Evolutionary conservation across 2,113 vertebrate species (phyloP), one percentile per base, ranked within the genome.

Genomic region (Callopanchax toddi): DNA sequence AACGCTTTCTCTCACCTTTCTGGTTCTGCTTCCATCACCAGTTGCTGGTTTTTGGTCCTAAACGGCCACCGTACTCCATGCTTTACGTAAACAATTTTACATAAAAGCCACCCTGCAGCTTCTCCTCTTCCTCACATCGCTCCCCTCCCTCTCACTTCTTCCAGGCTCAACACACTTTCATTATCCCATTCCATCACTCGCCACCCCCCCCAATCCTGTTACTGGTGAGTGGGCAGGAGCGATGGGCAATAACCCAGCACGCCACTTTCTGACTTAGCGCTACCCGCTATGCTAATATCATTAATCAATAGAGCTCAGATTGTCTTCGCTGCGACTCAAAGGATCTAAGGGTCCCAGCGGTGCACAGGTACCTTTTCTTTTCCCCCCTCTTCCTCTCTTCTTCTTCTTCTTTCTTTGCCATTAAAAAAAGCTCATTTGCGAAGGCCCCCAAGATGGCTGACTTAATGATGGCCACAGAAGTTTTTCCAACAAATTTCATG

Each of bases 401-500:
- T 66, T 79, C 42, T 54, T n/a, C 3, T 34, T 65, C 69, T 60
- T 64, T 74, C 54, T 69, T 79, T 73, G 55, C 51, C 62, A 53
- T 23, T n/a, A 52, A 70, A 82, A 89, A 97, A 96, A 96, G 90
- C 96, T 97, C 92, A 98, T 99, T 98, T 98, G 94, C 93, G 93
- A 95, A 93, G 74, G 78, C 84, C 86, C 89, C 95, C 95, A 99
- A 97, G 95, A 98, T 99, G 96, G 96, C 96, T 93, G 94, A 94
- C 96, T 94, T 96, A 97, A 99, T 99, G 95, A 99, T 93, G 95
- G 93, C 95, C 95, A 96, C 96, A 95, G 96, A 98, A 98, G 96
- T 99, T 98, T 98, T 96, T 98, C 96, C 95, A 98, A 98, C 96
- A 97, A 98, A 99, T 99, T 99, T 99, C 97, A 99, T 99, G 97